Evolutionary conservation across 2,797 vertebrate genomes (phyloP).

Genomic region (Gymnoscopelus microlampas): DNA sequence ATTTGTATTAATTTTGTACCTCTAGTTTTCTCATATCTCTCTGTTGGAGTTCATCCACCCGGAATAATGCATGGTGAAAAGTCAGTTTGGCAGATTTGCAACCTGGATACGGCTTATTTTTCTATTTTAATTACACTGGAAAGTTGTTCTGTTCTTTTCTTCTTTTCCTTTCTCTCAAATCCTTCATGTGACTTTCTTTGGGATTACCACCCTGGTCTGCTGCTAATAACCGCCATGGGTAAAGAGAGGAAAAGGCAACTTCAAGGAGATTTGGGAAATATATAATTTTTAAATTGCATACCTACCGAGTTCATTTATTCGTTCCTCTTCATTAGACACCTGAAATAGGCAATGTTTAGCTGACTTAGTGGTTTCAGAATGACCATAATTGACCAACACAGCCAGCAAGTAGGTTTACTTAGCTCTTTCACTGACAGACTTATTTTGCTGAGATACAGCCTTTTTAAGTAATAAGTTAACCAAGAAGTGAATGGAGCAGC

Average conservation of each 20-base stretch:
- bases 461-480: no score
- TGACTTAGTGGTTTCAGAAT: no score
- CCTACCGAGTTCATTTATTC: no score
- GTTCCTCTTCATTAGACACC: no score
- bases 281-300: no score
- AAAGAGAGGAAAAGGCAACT: background rate
- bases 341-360: no score
- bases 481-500: no score
- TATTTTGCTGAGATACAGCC: no score
- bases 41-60: constrained; percentile 8
- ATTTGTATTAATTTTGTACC: constrained; percentile 23
- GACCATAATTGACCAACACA: no score
- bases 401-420: no score
- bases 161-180: background rate
- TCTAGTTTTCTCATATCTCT: constrained; percentile 26
- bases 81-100: constrained; percentile 38
- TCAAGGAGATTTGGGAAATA: no score
- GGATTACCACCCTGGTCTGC: background rate
- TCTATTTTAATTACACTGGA: constrained; percentile 36
- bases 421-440: no score
- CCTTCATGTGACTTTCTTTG: constrained; percentile 29
- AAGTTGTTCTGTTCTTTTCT: constrained; percentile 7
- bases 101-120: constrained; percentile 37
- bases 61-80: constrained; percentile 17
- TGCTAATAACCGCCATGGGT: background rate